Base-by-base conservation (phyloP, 1,140 invertebrate genomes). In the Bombus turneri region DNA sequence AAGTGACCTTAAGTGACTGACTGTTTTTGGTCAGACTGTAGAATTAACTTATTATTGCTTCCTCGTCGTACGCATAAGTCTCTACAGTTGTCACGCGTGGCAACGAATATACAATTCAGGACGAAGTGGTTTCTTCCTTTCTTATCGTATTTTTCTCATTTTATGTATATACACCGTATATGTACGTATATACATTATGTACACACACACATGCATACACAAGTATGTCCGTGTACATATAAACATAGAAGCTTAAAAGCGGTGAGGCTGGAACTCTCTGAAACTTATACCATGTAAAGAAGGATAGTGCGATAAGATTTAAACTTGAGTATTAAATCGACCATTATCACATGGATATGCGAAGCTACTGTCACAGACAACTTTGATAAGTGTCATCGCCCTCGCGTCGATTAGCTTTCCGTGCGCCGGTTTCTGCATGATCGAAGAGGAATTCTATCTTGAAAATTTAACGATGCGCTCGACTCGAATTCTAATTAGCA, bases 211-310 rank as follows among this genome's bases (percentile, higher is more conserved):
- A 66, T 2, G 6, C 5, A 66, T 6, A 22, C 47, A 53, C 5
- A 53, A 22, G 1, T n/a, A 68, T 31, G n/a, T 8, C 25, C 25
- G 15, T 68, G 28, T 31, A 39, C 34, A 72, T 69, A 78, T 3
- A 78, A 37, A 78, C 37, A 15, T 74, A 81, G 43, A 53, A 74
- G 68, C 57, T 59, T 73, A 85, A 85, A 28, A 31, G 69, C 69
- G 83, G 78, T 39, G 84, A 85, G 83, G 83, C 69, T 81, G 78
- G 78, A 85, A 81, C 53, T 81, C 77, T 81, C 78, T 84, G 83
- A 79, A 79, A 72, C 68, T 79, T 83, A 25, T 79, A 72, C 13
- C 53, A 34, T 25, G 12, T 72, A 84, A 84, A 47, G 53, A 53
- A 74, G 10, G 72, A 84, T 62, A 84, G 53, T 31, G 78, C 62